Percentiles rank a stretch among this genome's conserved stretches.
These are phyloP conservation scores for Siniperca obscura DNA, from an alignment of 2,797 vertebrate genomes.

Conservation along the genomic window DNA sequence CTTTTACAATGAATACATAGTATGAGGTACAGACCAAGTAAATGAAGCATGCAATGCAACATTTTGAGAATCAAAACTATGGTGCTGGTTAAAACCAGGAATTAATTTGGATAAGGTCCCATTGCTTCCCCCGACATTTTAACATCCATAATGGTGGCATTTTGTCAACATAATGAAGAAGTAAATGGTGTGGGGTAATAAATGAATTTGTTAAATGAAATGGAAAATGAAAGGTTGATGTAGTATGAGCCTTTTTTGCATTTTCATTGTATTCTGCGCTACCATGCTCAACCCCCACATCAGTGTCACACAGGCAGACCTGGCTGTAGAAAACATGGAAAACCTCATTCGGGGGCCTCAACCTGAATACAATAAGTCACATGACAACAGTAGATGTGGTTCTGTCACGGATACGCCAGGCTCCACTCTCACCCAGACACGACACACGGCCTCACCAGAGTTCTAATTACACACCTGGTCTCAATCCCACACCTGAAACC, in stretches of 20 bases:
- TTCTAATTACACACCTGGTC: too few species aligned
- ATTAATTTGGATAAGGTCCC: conserved; percentile 76
- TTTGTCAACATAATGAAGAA: conserved; percentile 84
- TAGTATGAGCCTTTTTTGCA: conserved; percentile 54
- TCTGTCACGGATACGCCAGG: too few species aligned
- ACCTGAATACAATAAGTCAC: not conserved
- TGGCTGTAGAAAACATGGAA: not conserved
- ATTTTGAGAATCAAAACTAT: conserved; percentile 67
- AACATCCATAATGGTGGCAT: conserved; percentile 77
- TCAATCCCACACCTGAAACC: too few species aligned
- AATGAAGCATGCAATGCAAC: conserved; percentile 73
- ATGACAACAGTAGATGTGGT: not conserved
- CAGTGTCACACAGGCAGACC: conserved; percentile 32
- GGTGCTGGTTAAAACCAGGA: conserved; percentile 67
- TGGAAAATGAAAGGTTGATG: conserved; percentile 83
- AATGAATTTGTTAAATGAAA: conserved; percentile 83
- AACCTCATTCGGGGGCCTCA: not conserved
- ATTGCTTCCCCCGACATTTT: conserved; percentile 69
- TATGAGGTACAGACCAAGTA: conserved; percentile 52
- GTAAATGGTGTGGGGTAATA: conserved; percentile 84
- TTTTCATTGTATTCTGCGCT: conserved; percentile 42
- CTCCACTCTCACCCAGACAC: too few species aligned
- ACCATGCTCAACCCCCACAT: conserved; percentile 21
- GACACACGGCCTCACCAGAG: too few species aligned
- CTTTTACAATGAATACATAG: conserved; percentile 42